Evolutionary conservation across 2,797 vertebrate genomes (phyloP), one percentile per base, ranked within the genome.

Genomic region (Amazonetta brasiliensis): DNA sequence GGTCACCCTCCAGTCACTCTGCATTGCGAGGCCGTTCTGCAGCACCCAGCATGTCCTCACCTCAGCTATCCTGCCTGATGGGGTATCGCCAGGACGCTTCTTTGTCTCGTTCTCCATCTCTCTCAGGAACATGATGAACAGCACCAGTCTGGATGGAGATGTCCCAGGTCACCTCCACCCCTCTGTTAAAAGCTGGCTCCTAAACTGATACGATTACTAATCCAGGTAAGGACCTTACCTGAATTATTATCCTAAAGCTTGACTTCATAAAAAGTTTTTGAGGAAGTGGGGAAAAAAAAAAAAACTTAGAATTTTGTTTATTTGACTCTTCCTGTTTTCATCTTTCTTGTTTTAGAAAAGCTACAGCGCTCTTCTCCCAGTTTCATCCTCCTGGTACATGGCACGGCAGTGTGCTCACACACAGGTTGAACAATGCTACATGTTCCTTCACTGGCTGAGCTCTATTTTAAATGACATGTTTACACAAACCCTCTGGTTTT

Each of bases 401-500:
- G 55, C n/a, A 46, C 25, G 23, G 19, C 15, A 35, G 31, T 46
- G 26, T 12, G 41, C 28, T 67, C 30, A 60, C 3, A 14, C 62
- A 89, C 44, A 91, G 52, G 80, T 86, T 95, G 80, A 90, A 91
- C 81, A 93, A 89, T 18, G 30, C 63, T 88, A 63, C 44, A 16
- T 5, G 21, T 90, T 92, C 62, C 54, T 83, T 43, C 71, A 79
- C 50, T n/a, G 77, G 35, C 68, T 86, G 73, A 84, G 75, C 43
- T 76, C 7, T 58, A 73, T 76, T 93, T 91, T 73, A 74, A 84
- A 39, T 50, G 28, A 55, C 59, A 44, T 74, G 83, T 77, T 94
- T 93, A 81, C 73, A 91, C 28, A 94, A 96, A 88, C 66, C 35
- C 59, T 88, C 76, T 82, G 83, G 50, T 72, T 96, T 67, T 92